phyloP scores from a whole-genome alignment of 2,888 invertebrate genomes.

The Lissonota sp. region DNA sequence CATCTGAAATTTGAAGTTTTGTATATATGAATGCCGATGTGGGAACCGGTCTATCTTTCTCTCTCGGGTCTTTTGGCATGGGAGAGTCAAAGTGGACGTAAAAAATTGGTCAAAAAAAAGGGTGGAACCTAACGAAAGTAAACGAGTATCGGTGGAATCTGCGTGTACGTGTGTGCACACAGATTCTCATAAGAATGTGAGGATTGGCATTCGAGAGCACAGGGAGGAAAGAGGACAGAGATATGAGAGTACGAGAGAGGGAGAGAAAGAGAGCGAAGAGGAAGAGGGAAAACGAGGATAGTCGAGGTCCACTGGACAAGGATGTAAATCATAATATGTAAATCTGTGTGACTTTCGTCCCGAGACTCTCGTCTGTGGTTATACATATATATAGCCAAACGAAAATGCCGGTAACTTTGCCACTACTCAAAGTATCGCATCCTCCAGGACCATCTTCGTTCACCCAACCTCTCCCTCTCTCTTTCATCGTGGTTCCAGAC shows the following conservation, averaged over 20 bases:
- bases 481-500: conserved; percentile 3
- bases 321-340: conserved; percentile 83
- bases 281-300: conserved; percentile 63
- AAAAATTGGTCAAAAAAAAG: conserved; percentile 53
- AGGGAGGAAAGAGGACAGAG: conserved; percentile 20
- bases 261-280: conserved; percentile 64
- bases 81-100: conserved; percentile 44
- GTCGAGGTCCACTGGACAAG: conserved; percentile 75
- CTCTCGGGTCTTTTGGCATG: conserved; percentile 6
- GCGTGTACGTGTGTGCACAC: conserved; percentile 20
- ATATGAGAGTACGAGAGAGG: conserved; percentile 43
- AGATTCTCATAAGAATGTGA: too few relatives aligned
- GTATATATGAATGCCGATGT: conserved; percentile 41
- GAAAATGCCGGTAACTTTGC: conserved; percentile 76
- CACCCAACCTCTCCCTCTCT: conserved; percentile 1
- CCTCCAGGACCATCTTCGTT: conserved; percentile 10
- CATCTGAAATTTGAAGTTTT: conserved; percentile 17
- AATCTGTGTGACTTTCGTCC: conserved; percentile 81
- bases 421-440: conserved; percentile 67
- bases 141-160: conserved; percentile 29
- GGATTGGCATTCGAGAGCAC: conserved; percentile 33
- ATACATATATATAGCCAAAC: conserved; percentile 50
- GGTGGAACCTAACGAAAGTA: conserved; percentile 42
- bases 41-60: conserved; percentile 31
- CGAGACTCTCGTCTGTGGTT: conserved; percentile 70